Conservation (phyloP, 2,113 vertebrate species). For the Myrmecophaga tridactyla region DNA sequence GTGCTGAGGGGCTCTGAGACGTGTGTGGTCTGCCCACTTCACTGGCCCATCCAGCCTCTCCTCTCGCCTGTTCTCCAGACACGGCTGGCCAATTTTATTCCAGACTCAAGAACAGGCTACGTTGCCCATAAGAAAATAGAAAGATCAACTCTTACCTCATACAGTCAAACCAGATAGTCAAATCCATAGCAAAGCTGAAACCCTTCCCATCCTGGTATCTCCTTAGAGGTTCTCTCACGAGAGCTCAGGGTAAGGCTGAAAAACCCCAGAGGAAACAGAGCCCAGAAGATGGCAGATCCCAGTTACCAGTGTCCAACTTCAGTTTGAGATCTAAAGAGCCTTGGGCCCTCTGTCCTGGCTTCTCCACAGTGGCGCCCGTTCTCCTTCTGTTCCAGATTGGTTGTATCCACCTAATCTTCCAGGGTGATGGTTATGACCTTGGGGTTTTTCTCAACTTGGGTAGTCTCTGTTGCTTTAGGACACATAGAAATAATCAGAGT, state of each 20-base stretch:
- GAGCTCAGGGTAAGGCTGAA: not conserved
- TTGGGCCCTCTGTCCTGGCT: not conserved
- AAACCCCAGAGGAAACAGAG: not conserved
- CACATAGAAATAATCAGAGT: not conserved
- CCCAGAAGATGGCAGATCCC: not conserved
- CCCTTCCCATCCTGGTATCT: not conserved
- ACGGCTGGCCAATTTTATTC: not conserved
- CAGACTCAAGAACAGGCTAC: too few species aligned
- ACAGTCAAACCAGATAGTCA: not conserved
- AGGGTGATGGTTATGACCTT: not conserved
- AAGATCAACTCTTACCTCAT: not conserved
- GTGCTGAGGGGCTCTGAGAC: too few species aligned
- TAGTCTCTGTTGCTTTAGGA: not conserved
- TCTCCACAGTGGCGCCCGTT: not conserved
- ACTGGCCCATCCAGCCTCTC: not conserved
- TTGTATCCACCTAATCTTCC: not conserved
- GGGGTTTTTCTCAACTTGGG: not conserved
- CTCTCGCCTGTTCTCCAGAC: too few species aligned
- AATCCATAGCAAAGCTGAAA: too few species aligned
- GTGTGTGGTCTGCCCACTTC: not conserved
- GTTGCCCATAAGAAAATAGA: not conserved
- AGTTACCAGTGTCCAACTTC: not conserved
- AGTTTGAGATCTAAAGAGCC: fast-evolving
- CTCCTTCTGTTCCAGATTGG: not conserved
- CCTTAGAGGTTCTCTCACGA: not conserved